Base-by-base conservation (phyloP, 2,797 vertebrate species). In the Nannoperca obscura region DNA sequence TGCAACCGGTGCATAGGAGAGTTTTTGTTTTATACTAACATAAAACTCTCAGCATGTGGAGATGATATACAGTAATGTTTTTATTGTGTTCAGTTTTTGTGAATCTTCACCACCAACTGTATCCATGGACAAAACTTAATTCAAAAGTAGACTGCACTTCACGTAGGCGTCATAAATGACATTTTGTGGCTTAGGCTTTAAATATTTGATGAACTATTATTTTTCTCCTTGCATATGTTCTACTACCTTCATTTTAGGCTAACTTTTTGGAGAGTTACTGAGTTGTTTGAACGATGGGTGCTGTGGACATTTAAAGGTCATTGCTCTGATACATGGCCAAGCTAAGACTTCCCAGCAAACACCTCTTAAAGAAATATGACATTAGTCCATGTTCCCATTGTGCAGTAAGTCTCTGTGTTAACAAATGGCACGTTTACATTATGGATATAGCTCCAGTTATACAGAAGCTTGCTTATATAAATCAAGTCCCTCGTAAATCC, bases 401-500 rank as follows among this genome's bases (percentile, higher is more conserved):
- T 27, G 54, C 40, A 46, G 5, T 7, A 64, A 27, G 46, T 72
- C 46, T 76, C 40, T n/a, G 5, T 76, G 53, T 81, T 80, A 72
- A 69, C 84, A 88, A 78, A 77, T 73, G 17, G 19, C n/a, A 40
- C 40, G 14, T 81, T 83, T 76, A 71, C 47, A 44, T 70, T 66
- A 79, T 40, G n/a, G 72, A 65, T 81, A 27, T 42, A 42, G 64
- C 73, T 84, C 12, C 66, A 54, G 61, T 75, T 66, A 52, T 66
- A 76, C 69, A 74, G 65, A 83, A 24, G 70, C 73, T 49, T 42
- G 40, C 60, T 70, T 38, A 50, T 59, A 65, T 85, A 85, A 89
- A 87, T 91, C 81, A 87, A 62, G 53, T 36, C 40, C 10, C 13
- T 82, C 47, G 34, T 90, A 83, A 93, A 90, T 90, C 74, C 53